These are phyloP conservation scores for Pammene fasciana DNA, from an alignment of 2,888 invertebrate species.

Conservation along the genomic window DNA sequence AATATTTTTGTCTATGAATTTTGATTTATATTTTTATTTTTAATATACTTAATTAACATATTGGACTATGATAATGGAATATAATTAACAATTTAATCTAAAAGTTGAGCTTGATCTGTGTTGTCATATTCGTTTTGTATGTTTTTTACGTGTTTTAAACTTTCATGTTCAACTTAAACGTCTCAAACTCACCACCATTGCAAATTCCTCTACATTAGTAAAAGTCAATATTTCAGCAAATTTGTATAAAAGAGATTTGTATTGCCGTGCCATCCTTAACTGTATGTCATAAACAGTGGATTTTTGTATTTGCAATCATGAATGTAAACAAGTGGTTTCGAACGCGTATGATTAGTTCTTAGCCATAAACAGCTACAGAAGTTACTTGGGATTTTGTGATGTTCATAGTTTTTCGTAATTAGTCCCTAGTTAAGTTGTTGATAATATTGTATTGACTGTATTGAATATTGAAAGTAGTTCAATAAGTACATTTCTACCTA, in stretches of 20 bases:
- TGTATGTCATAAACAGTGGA: conserved; percentile 49
- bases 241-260: conserved; percentile 45
- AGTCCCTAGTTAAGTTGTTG: conserved; percentile 77
- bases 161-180: conserved; percentile 47
- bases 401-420: conserved; percentile 74
- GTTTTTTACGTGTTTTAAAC: conserved; percentile 56
- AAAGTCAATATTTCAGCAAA: conserved; percentile 46
- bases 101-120: conserved; percentile 67
- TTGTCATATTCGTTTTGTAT: conserved; percentile 63
- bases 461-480: conserved; percentile 57
- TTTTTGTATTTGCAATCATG: conserved; percentile 57
- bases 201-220: conserved; percentile 49
- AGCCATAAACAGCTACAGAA: conserved; percentile 59
- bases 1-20: conserved; percentile 60
- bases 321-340: conserved; percentile 43
- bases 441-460: conserved; percentile 70
- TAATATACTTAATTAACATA: conserved; percentile 27
- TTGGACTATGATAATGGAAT: conserved; percentile 31
- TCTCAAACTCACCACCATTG: conserved; percentile 40
- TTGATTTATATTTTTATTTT: conserved; percentile 50
- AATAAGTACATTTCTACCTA: conserved; percentile 75
- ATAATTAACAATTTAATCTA: conserved; percentile 27
- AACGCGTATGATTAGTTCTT: conserved; percentile 54
- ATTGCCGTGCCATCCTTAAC: conserved; percentile 56
- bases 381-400: conserved; percentile 68